A percentile compares a stretch with the other conserved stretches of the same genome.
These are phyloP conservation scores for Enteromius treurensis DNA, from an alignment of 2,797 vertebrate genomes.

Conservation along the genomic window DNA sequence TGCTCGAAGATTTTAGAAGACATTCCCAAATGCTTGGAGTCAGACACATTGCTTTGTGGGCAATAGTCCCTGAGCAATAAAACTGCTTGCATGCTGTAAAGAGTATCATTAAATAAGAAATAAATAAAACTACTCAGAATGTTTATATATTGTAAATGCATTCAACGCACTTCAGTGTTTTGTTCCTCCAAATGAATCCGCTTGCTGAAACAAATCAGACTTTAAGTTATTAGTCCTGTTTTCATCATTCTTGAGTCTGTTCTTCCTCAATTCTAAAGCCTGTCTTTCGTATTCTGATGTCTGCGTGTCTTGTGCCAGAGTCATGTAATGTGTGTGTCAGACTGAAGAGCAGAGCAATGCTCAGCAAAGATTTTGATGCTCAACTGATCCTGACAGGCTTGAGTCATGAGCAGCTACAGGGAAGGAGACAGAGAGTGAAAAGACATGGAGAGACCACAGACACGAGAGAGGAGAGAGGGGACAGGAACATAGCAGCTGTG, in stretches of 20 bases:
- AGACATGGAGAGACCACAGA: not conserved
- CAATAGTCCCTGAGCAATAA: not conserved
- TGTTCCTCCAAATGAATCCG: not conserved
- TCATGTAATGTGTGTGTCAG: constrained; percentile 18
- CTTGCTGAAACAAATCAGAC: not conserved
- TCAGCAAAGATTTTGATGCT: constrained; percentile 36
- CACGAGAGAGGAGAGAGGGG: constrained; percentile 14
- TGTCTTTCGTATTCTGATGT: not conserved
- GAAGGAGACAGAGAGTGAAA: constrained; percentile 31
- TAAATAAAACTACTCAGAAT: not conserved
- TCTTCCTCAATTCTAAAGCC: not conserved
- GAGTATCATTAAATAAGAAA: too few relatives aligned
- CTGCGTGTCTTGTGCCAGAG: not conserved
- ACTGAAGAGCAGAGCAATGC: not conserved
- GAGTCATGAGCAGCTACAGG: constrained; percentile 29
- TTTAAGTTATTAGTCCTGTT: not conserved
- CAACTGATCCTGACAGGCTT: constrained; percentile 48
- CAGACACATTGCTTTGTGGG: not conserved
- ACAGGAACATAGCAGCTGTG: not conserved
- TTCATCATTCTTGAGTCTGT: not conserved
- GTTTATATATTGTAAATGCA: not conserved
- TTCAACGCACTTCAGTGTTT: not conserved
- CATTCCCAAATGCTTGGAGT: not conserved
- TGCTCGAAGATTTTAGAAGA: not conserved
- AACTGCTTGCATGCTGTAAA: too few relatives aligned